These are phyloP conservation scores for Pycnonotus jocosus DNA, from an alignment of 2,113 vertebrate species.

Conservation along the genomic window DNA sequence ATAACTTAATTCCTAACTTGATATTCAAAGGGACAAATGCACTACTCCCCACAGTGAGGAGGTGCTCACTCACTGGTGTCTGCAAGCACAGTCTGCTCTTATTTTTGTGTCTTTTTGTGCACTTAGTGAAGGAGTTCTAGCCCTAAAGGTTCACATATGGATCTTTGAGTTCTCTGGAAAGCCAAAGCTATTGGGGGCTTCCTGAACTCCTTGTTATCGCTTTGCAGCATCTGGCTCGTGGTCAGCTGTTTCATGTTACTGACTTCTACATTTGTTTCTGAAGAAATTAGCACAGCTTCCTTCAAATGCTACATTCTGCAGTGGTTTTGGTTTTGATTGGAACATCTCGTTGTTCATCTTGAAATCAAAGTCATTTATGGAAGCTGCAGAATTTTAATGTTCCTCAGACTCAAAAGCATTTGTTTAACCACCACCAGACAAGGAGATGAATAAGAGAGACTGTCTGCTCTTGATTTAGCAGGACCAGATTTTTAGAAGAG, in stretches of 20 bases:
- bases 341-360: slow-evolving; percentile 43
- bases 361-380: slow-evolving; percentile 60
- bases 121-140: not conserved
- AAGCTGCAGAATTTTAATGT: slow-evolving; percentile 58
- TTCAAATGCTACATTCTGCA: slow-evolving; percentile 6
- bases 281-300: slow-evolving; percentile 49
- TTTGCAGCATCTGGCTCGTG: slow-evolving; percentile 48
- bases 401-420: slow-evolving; percentile 57
- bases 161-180: slow-evolving; percentile 24
- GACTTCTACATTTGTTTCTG: slow-evolving; percentile 56
- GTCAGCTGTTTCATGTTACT: slow-evolving; percentile 53
- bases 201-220: slow-evolving; percentile 14
- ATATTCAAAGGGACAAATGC: not conserved
- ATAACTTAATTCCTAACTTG: not conserved
- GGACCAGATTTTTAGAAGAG: slow-evolving; percentile 46
- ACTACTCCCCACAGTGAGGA: not conserved
- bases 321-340: slow-evolving; percentile 51
- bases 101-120: not conserved
- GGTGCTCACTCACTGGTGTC: not conserved
- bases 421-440: slow-evolving; percentile 63
- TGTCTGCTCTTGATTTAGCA: slow-evolving; percentile 45
- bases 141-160: slow-evolving; percentile 21
- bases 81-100: not conserved
- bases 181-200: slow-evolving; percentile 31
- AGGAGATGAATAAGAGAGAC: slow-evolving; percentile 32